These are phyloP conservation scores for Zootoca vivipara DNA, from an alignment of 2,113 vertebrate species.

Conservation along the genomic window DNA sequence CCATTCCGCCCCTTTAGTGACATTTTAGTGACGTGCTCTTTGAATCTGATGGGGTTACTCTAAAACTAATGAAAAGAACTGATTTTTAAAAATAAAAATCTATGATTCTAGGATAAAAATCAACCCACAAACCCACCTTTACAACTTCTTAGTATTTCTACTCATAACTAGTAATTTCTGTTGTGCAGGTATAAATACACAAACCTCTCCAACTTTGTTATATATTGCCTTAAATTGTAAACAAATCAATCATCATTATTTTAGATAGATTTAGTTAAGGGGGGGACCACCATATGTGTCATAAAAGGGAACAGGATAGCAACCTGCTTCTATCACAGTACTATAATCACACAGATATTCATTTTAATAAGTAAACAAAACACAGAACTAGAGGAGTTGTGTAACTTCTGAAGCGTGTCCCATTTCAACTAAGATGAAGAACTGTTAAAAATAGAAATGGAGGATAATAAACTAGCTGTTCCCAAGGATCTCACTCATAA, in stretches of 20 bases:
- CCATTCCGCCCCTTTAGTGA: too few species aligned
- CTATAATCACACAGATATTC: slow-evolving; percentile 45
- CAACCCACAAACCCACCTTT: not conserved
- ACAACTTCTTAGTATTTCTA: not conserved
- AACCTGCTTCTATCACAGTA: not conserved
- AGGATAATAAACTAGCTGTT: slow-evolving; percentile 21
- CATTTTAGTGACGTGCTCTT: too few species aligned
- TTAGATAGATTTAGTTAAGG: slow-evolving; percentile 25
- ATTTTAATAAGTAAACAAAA: slow-evolving; percentile 55
- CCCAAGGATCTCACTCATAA: slow-evolving; percentile 15
- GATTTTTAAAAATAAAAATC: not conserved
- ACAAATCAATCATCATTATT: not conserved
- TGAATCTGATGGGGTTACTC: not conserved
- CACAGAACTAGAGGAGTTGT: slow-evolving; percentile 50
- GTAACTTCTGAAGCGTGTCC: slow-evolving; percentile 58
- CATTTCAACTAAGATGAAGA: slow-evolving; percentile 46
- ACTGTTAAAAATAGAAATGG: slow-evolving; percentile 29
- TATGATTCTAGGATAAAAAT: too few species aligned
- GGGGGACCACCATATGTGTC: too few species aligned
- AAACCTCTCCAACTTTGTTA: not conserved
- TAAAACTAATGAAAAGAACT: not conserved
- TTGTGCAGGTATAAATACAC: not conserved
- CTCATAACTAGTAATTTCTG: not conserved
- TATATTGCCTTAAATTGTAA: not conserved
- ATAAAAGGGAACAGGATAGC: not conserved